Base-by-base conservation (phyloP, 2,888 invertebrate species). In the Ptilodon capucinus region DNA sequence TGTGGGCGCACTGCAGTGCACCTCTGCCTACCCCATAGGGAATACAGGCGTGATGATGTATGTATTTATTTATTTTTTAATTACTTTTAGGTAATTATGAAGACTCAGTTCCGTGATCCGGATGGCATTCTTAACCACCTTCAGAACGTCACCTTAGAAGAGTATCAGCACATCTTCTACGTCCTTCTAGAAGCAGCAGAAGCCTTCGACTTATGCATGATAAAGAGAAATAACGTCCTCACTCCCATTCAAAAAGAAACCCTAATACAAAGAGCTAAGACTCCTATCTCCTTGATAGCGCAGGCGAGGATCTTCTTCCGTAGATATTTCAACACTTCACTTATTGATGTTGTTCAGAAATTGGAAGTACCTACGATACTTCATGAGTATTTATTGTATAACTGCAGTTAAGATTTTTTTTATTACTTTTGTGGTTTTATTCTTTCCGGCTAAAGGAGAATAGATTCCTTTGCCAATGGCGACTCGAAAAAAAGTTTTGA, bases 71-170 rank as follows among this genome's bases (percentile, higher is more conserved):
- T 5, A 28, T 9, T 28, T 5, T 21, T 28, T 9, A 7, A 9
- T 41, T 9, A 35, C 44, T 50, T 58, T 0, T 78, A 94, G 94
- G 95, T 95, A 0, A 94, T 95, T 14, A 95, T 96, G 92, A 95
- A 96, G 81, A 95, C 95, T 7, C 96, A 96, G 64, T 96, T 95
- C 74, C 93, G 96, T 48, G 96, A 97, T 73, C 96, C 96, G 0
- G 95, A 95, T 71, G 97, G 97, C 28, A 94, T 97, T 46, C 88
- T 97, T 4, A 96, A 96, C 76, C 95, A 94, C 21, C 92, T 97
- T 9, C 94, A 95, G 61, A 94, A 95, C 76, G 91, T 93, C 0
- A 88, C 91, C 0, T 62, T 85, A 1, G 77, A 81, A 16, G 84
- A 88, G 49, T 72, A 83, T 54, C 81, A 92, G 42, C 84, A 91